Base-by-base conservation (phyloP, 2,113 vertebrate species). In the Clarias macrocephalus region DNA sequence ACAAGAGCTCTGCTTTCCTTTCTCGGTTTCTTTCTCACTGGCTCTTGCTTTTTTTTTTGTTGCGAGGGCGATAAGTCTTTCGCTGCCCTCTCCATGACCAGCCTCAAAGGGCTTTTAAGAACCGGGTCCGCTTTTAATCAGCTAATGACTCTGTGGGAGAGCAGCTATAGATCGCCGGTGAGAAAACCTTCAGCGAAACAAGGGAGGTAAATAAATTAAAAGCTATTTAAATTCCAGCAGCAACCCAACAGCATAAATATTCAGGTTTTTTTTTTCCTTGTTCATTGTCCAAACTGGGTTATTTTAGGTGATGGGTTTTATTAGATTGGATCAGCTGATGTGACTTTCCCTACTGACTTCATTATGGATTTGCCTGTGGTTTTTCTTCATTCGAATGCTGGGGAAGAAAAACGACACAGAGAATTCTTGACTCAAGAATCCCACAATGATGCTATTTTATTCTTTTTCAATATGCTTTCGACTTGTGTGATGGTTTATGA, bases 331-430 rank as follows among this genome's bases (percentile, higher is more conserved):
- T 88, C 82, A 91, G 90, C 86, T 86, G 84, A 89, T 80, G 89
- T 82, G 76, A 59, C 85, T 82, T 68, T 90, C 88, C 90, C 91
- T 28, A 37, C 88, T 91, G 92, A 90, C 90, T 93, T 93, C 91
- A 90, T 92, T 93, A 93, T 88, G 86, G 65, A 89, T 88, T 88
- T 85, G 48, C 81, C 87, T 88, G 86, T 89, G 82, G 66, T 83
- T 73, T 75, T 66, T 56, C 3, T 33, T 65, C 56, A 12, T 52
- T 77, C 48, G n/a, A 25, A 87, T 48, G 59, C 87, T 62, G 86
- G 81, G 77, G 37, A 60, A 83, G 88, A 85, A 60, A 72, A 85
- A 91, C n/a, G 13, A 79, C 54, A 83, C 57, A 86, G 60, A 83
- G 63, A 89, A 52, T 85, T 12, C 10, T 25, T 83, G 15, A 88